These are phyloP conservation scores for Pygmarrhopalites habei DNA, from an alignment of 1,140 invertebrate genomes.

Conservation along the genomic window DNA sequence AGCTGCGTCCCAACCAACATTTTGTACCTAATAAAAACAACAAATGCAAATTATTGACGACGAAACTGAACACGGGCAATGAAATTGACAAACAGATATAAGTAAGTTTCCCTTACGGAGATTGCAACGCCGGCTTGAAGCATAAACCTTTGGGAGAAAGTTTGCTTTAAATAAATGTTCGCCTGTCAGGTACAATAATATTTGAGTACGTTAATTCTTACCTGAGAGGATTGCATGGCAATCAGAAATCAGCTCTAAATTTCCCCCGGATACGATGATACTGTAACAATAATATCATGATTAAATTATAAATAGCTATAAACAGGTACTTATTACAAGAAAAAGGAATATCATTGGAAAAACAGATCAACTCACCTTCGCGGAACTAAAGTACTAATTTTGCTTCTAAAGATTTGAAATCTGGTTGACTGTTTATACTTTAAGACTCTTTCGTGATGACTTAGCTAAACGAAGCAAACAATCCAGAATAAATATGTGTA, in stretches of 20 bases:
- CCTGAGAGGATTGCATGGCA: no score
- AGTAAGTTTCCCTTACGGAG: slow-evolving; percentile 20
- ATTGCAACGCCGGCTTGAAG: slow-evolving; percentile 28
- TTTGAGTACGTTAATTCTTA: no score
- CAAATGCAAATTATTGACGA: neutral
- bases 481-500: neutral
- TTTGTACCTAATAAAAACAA: slow-evolving; percentile 32
- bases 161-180: slow-evolving; percentile 33
- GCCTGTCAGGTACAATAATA: slow-evolving; percentile 30
- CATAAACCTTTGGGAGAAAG: no score
- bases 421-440: slow-evolving; percentile 16
- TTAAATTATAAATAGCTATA: no score
- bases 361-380: no score
- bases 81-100: neutral
- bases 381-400: no score
- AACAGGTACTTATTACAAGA: no score
- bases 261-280: no score
- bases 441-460: slow-evolving; percentile 9
- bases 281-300: no score
- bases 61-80: neutral
- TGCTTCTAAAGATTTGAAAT: no score
- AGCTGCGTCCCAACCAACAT: slow-evolving; percentile 24
- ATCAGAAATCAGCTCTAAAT: no score
- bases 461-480: neutral
- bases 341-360: no score